These are phyloP conservation scores for Epinephelus lanceolatus DNA, from an alignment of 2,113 vertebrate genomes.

Conservation along the genomic window DNA sequence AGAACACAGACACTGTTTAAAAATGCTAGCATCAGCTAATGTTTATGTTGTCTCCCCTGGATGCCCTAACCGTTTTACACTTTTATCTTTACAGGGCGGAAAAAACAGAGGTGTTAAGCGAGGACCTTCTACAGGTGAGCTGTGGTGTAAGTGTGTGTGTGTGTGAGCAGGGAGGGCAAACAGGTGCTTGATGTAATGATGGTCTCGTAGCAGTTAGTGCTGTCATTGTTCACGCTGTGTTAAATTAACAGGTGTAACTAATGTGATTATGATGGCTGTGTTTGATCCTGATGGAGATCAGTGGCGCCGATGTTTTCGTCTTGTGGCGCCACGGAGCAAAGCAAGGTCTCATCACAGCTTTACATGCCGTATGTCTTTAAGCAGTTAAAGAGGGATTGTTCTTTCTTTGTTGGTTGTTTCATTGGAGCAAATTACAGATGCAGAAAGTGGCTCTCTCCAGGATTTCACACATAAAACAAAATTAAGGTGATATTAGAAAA, in stretches of 20 bases:
- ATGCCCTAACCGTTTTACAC: slow-evolving; percentile 32
- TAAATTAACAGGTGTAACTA: slow-evolving; percentile 24
- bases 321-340: not conserved
- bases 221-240: slow-evolving; percentile 7
- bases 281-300: slow-evolving; percentile 7
- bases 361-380: not conserved
- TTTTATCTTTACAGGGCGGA: slow-evolving; percentile 88
- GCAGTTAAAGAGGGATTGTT: not conserved
- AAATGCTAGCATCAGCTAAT: slow-evolving; percentile 5
- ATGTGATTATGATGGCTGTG: slow-evolving; percentile 22
- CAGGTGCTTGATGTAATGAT: not conserved
- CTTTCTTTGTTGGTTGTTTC: not conserved
- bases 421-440: not conserved
- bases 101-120: slow-evolving; percentile 96
- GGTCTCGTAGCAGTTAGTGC: slow-evolving; percentile 1
- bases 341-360: not conserved
- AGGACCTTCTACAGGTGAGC: slow-evolving; percentile 95
- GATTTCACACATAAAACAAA: not conserved
- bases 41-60: not conserved
- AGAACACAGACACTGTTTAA: not conserved
- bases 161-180: not conserved
- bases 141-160: not conserved
- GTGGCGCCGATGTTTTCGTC: not conserved
- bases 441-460: not conserved
- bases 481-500: not conserved